phyloP scores from a whole-genome alignment of 2,797 vertebrate species.

The Myotis vivesi region DNA sequence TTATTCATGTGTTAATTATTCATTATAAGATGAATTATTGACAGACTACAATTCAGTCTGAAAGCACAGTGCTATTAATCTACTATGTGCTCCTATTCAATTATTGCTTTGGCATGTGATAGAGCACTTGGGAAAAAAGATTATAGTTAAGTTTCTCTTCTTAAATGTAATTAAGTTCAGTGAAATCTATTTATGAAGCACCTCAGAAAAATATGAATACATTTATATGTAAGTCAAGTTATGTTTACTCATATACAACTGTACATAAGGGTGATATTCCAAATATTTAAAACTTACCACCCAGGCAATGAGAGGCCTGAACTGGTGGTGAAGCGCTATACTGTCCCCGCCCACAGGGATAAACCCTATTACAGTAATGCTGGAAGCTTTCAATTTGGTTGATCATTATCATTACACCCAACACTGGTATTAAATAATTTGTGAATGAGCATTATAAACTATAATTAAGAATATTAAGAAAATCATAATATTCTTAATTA shows the following conservation, averaged over 20 bases:
- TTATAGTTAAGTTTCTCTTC: background rate
- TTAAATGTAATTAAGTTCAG: conserved; percentile 23
- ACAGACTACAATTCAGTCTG: conserved; percentile 28
- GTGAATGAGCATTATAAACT: background rate
- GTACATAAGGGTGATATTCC: background rate
- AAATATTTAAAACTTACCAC: conserved; percentile 13
- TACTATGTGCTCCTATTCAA: background rate
- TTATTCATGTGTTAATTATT: conserved; percentile 64
- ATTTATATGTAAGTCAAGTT: background rate
- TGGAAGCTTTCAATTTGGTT: background rate
- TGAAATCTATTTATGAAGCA: conserved; percentile 42
- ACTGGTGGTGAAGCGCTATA: background rate
- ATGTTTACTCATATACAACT: background rate
- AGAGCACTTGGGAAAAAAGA: background rate
- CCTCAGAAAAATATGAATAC: background rate
- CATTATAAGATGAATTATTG: conserved; percentile 60
- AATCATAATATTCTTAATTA: background rate
- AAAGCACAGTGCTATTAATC: conserved; percentile 57
- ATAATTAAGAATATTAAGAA: too few relatives aligned
- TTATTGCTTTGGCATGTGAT: background rate
- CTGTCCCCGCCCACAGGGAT: background rate
- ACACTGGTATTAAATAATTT: background rate
- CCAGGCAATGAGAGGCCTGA: background rate
- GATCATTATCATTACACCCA: background rate
- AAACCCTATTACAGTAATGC: background rate